Evolutionary conservation across 2,888 invertebrate species (phyloP), one percentile per base, ranked within the genome.

Genomic region (Bibio marci): DNA sequence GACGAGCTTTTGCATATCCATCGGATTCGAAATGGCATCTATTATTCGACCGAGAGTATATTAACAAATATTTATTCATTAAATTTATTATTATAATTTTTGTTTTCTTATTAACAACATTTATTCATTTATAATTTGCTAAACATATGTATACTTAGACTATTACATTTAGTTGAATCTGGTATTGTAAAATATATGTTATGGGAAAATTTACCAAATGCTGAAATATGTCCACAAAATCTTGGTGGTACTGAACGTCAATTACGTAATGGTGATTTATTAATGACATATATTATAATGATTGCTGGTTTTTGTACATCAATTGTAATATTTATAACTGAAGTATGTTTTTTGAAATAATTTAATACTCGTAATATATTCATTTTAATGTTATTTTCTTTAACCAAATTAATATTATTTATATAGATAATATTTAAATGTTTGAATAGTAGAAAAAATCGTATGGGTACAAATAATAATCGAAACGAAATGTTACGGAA

Each of bases 271-370:
- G 68, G 73, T 4, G 87, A 88, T 56, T 67, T 88, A 1, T 57
- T 71, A 48, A 77, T 85, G 67, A 87, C 87, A 0, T 88, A 86
- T 51, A 64, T 76, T 46, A 76, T 86, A 2, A 80, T 85, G 54
- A 61, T 71, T 2, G 63, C 68, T 1, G 87, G 87, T 0, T 71
- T 85, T 39, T 63, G 65, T 1, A 66, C 78, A 1, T 73, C 80
- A 0, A 51, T 68, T 3, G 62, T 72, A 0, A 66, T 76, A 0
- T 85, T 86, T 51, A 53, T 71, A 25, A 64, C 69, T 7, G 86
- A 87, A 65, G 59, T 79, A 43, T 17, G 55, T 60, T 6, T 22
- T 22, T 22, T 22, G 4, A 6, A 22, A 22, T 22, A 22, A 22
- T 22, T 22, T 15, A 15, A 25, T 27, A 31, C 8, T 17, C 15